Evolutionary conservation across 1,140 invertebrate species (phyloP).

Genomic region (Microplitis mediator): DNA sequence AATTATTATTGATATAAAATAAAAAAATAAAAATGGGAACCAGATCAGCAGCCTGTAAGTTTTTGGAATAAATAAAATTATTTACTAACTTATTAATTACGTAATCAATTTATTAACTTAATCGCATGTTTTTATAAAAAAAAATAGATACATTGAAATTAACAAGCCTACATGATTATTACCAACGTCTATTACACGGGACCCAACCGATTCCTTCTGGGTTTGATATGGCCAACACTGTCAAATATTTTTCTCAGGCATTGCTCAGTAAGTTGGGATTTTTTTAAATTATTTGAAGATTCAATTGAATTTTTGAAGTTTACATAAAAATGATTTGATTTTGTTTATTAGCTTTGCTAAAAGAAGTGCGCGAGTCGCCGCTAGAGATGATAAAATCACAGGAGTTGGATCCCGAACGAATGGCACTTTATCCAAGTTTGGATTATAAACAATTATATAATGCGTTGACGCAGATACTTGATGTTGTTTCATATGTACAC

Average conservation of each 20-base stretch:
- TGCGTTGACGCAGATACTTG: slow-evolving; percentile 78
- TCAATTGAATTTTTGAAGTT: slow-evolving; percentile 57
- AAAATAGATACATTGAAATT: slow-evolving; percentile 94
- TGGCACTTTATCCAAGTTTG: slow-evolving; percentile 90
- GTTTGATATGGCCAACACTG: slow-evolving; percentile 93
- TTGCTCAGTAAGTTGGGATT: slow-evolving; percentile 79
- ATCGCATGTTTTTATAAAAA: slow-evolving; percentile 24
- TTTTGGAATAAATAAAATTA: background rate
- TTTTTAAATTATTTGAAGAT: slow-evolving; percentile 20
- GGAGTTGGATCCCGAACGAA: slow-evolving; percentile 81
- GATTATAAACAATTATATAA: slow-evolving; percentile 94
- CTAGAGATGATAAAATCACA: slow-evolving; percentile 87
- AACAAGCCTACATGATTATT: slow-evolving; percentile 93
- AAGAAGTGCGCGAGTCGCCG: slow-evolving; percentile 92
- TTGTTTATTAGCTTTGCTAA: slow-evolving; percentile 78
- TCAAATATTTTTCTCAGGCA: slow-evolving; percentile 98
- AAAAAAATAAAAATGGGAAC: slow-evolving; percentile 54
- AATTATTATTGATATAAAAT: background rate
- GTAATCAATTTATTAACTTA: slow-evolving; percentile 15
- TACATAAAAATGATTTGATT: background rate
- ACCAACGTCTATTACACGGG: slow-evolving; percentile 89
- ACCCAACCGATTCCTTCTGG: slow-evolving; percentile 91
- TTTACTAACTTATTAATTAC: no score
- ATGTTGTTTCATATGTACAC: slow-evolving; percentile 83
- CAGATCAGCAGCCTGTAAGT: slow-evolving; percentile 62